Evolutionary conservation across 2,888 invertebrate genomes (phyloP).

Genomic region (Ophion ellenae): DNA sequence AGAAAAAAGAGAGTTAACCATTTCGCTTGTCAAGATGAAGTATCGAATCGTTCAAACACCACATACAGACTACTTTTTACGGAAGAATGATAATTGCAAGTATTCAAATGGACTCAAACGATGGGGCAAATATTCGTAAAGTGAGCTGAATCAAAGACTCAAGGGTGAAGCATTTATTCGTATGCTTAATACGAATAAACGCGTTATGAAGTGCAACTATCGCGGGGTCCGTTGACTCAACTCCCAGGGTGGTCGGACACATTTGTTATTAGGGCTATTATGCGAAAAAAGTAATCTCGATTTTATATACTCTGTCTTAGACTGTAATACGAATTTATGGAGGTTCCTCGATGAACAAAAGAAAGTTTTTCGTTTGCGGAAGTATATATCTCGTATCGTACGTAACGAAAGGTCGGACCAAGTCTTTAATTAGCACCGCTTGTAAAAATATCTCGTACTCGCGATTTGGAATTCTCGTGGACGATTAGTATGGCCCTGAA

Average conservation of each 20-base stretch:
- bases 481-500: not conserved
- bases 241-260: not conserved
- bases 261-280: constrained; percentile 14
- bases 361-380: constrained; percentile 69
- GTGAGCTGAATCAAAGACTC: not conserved
- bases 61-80: too few species aligned
- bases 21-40: too few species aligned
- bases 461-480: not conserved
- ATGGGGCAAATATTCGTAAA: not conserved
- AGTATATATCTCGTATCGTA: constrained; percentile 69
- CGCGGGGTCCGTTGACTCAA: not conserved
- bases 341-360: constrained; percentile 71
- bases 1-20: too few species aligned
- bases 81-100: too few species aligned
- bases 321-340: constrained; percentile 64
- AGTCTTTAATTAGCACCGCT: constrained; percentile 73
- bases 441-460: constrained; percentile 48
- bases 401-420: constrained; percentile 75
- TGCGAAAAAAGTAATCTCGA: constrained; percentile 19
- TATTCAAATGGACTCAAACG: too few species aligned
- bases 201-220: too few species aligned
- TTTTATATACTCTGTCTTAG: constrained; percentile 70
- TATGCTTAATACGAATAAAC: not conserved
- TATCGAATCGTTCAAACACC: too few species aligned
- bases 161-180: not conserved